Conservation (phyloP, 2,888 invertebrate genomes). For the Oithona nana region DNA sequence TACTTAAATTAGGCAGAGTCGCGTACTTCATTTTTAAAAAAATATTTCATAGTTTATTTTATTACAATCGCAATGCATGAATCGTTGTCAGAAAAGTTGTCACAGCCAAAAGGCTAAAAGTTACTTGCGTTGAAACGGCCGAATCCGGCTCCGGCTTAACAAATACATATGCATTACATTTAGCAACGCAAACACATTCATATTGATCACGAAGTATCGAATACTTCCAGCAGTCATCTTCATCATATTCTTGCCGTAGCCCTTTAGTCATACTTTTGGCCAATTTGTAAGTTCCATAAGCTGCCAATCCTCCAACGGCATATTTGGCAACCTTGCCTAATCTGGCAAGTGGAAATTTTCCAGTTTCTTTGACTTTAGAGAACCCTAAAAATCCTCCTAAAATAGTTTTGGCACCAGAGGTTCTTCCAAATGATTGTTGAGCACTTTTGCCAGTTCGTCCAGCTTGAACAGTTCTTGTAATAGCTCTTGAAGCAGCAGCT, state of each 20-base stretch:
- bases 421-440: background rate
- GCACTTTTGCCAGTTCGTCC: too few relatives aligned
- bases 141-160: too few relatives aligned
- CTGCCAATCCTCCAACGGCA: background rate
- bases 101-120: background rate
- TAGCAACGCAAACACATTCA: background rate
- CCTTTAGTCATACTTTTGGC: background rate
- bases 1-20: too few relatives aligned
- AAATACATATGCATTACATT: background rate
- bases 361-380: background rate
- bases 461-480: too few relatives aligned
- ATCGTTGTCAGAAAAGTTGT: too few relatives aligned
- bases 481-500: background rate
- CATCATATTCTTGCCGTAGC: background rate
- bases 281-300: slow-evolving; percentile 3
- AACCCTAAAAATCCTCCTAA: too few relatives aligned
- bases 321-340: background rate
- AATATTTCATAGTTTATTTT: too few relatives aligned
- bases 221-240: background rate
- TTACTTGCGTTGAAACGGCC: background rate
- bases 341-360: background rate
- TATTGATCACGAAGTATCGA: background rate
- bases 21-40: too few relatives aligned
- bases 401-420: background rate
- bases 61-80: too few relatives aligned